These are phyloP conservation scores for Hippocampus barbouri DNA, from an alignment of 2,113 vertebrate genomes.

Conservation along the genomic window DNA sequence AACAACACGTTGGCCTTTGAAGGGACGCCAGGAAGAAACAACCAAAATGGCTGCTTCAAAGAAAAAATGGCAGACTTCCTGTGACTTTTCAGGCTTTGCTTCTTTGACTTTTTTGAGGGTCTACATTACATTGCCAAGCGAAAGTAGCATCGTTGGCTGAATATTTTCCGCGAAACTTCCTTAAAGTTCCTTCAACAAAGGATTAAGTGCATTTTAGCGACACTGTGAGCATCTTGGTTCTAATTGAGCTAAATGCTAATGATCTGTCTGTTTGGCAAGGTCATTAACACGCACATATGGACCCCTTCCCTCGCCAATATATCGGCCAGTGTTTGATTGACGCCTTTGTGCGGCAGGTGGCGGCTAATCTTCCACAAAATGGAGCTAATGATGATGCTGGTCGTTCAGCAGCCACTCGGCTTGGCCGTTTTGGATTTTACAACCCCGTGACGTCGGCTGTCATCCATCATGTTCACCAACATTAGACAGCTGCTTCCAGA, in stretches of 20 bases:
- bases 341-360: not conserved
- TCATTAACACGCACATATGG: not conserved
- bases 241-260: not conserved
- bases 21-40: too few species aligned
- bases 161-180: not conserved
- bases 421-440: conserved; percentile 6
- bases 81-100: not conserved
- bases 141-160: not conserved
- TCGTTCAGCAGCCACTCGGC: not conserved
- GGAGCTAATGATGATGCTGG: conserved; percentile 1
- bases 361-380: conserved; percentile 3
- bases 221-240: not conserved
- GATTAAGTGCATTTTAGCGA: not conserved
- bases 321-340: not conserved
- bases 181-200: too few species aligned
- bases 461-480: conserved; percentile 3
- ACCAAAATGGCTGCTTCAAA: not conserved
- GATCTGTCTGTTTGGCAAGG: not conserved
- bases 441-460: conserved; percentile 5
- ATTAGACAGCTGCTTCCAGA: not conserved
- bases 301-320: not conserved
- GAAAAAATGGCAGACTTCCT: not conserved
- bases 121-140: not conserved
- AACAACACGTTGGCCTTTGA: too few species aligned
- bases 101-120: not conserved